These are phyloP conservation scores for Aphis gossypii DNA, from an alignment of 1,140 invertebrate genomes.

Conservation along the genomic window DNA sequence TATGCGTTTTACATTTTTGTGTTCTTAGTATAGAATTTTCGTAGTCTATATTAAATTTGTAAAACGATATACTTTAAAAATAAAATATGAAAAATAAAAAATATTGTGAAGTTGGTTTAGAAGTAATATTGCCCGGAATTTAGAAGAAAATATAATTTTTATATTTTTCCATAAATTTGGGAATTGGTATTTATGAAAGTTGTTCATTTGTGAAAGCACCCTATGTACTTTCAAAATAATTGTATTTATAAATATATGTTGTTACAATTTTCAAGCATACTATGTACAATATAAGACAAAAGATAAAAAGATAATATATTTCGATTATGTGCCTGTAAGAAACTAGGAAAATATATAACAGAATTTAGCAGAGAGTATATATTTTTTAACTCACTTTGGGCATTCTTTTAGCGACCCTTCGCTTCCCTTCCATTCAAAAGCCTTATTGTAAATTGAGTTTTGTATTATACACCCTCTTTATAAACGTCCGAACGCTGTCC, in stretches of 20 bases:
- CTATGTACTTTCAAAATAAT: background rate
- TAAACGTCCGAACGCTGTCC: slow-evolving; percentile 36
- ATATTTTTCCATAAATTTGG: background rate
- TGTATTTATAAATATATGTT: background rate
- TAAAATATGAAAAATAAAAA: background rate
- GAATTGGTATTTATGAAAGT: slow-evolving; percentile 1
- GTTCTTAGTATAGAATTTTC: background rate
- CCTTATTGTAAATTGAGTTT: slow-evolving; percentile 57
- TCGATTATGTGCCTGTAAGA: slow-evolving; percentile 5
- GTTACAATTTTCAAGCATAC: background rate
- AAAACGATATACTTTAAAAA: background rate
- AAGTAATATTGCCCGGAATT: background rate
- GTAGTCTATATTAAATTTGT: background rate
- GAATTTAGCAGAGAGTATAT: slow-evolving; percentile 39
- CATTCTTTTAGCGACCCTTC: slow-evolving; percentile 31
- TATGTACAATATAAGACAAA: background rate
- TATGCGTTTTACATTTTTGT: background rate
- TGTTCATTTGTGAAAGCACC: background rate
- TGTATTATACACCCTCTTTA: slow-evolving; percentile 50
- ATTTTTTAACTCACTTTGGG: slow-evolving; percentile 52
- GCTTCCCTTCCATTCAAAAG: background rate
- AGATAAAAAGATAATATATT: background rate
- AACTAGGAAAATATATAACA: slow-evolving; percentile 44
- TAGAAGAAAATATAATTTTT: background rate
- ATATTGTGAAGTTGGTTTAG: background rate